Conservation (phyloP, 1,140 invertebrate species). For the Chironomus striatipennis region DNA sequence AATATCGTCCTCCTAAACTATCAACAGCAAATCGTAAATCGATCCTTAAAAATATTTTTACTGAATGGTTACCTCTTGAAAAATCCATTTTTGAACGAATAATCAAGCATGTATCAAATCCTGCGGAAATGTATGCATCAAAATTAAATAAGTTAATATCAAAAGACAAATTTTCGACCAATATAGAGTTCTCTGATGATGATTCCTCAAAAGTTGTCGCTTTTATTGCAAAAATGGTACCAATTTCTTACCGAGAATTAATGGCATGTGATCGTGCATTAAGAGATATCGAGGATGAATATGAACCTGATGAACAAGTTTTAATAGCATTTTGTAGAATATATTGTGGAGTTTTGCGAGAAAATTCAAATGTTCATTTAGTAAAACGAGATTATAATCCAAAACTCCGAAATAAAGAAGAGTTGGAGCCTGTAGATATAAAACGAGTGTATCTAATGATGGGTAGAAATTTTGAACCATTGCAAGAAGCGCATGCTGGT, state of each 20-base stretch:
- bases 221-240: conserved; percentile 94
- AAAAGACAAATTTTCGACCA: not conserved
- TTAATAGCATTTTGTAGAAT: conserved; percentile 91
- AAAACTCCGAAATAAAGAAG: conserved; percentile 38
- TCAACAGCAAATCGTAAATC: not conserved
- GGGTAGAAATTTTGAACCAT: conserved; percentile 80
- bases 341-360: conserved; percentile 77
- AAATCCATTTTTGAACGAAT: conserved; percentile 71
- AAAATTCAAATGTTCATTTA: conserved; percentile 73
- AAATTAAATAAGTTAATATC: conserved; percentile 58
- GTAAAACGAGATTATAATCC: conserved; percentile 88
- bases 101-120: conserved; percentile 69
- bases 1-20: conserved; percentile 41
- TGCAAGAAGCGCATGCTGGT: conserved; percentile 76
- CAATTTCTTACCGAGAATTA: conserved; percentile 31
- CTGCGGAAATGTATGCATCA: conserved; percentile 64
- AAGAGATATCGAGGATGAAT: conserved; percentile 33
- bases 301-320: conserved; percentile 49
- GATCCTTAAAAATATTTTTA: conserved; percentile 64
- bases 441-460: conserved; percentile 67
- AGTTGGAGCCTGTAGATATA: not conserved
- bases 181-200: not conserved
- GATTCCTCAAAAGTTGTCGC: conserved; percentile 52
- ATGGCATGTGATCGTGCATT: conserved; percentile 25
- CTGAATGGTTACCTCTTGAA: conserved; percentile 85